These are phyloP conservation scores for Hyles euphorbiae DNA, from an alignment of 1,140 invertebrate species.

Conservation along the genomic window DNA sequence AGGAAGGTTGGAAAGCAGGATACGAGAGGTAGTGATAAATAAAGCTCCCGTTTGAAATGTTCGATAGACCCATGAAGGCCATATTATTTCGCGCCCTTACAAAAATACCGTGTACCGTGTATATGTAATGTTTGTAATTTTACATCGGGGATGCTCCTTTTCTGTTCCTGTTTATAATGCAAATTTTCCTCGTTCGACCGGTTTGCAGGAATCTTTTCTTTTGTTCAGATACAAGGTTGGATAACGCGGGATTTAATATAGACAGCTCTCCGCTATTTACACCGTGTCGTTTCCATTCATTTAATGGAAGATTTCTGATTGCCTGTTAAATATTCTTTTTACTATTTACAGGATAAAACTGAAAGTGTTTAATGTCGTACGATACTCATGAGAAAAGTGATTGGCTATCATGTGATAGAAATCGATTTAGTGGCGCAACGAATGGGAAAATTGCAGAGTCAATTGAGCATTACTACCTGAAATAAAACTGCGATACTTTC, in stretches of 20 bases:
- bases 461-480: background rate
- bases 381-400: background rate
- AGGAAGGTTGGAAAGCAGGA: slow-evolving; percentile 22
- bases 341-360: background rate
- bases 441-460: background rate
- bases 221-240: slow-evolving; percentile 53
- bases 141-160: slow-evolving; percentile 50
- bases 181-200: slow-evolving; percentile 55
- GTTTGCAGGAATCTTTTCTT: slow-evolving; percentile 45
- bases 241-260: slow-evolving; percentile 59
- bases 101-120: slow-evolving; percentile 26
- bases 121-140: slow-evolving; percentile 27
- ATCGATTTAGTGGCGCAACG: slow-evolving; percentile 1
- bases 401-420: background rate
- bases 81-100: slow-evolving; percentile 28
- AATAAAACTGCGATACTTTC: background rate
- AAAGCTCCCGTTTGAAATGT: slow-evolving; percentile 24
- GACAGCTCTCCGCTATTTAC: slow-evolving; percentile 38
- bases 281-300: slow-evolving; percentile 32
- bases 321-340: slow-evolving; percentile 13
- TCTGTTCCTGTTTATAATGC: slow-evolving; percentile 58
- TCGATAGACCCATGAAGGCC: slow-evolving; percentile 26
- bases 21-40: slow-evolving; percentile 38
- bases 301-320: slow-evolving; percentile 36
- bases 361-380: background rate